Conservation (phyloP, 2,797 vertebrate species). For the Cetoscarus ocellatus region DNA sequence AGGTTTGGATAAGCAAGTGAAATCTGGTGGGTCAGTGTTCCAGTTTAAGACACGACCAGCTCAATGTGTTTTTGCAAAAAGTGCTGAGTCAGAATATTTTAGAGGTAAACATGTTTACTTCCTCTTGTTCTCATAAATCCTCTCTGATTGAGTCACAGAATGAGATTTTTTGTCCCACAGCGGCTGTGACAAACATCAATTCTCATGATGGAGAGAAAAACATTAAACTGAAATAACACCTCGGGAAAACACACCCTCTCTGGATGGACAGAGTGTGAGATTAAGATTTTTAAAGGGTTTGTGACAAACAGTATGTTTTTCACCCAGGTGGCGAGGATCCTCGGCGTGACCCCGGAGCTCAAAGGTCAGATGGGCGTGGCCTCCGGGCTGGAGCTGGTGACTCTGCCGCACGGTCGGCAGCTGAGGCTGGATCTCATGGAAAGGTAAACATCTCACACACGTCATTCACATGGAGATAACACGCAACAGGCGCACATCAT, state of each 20-base stretch:
- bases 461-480: not conserved
- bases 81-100: not conserved
- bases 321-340: slow-evolving; percentile 91
- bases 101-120: slow-evolving; percentile 28
- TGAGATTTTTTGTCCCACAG: slow-evolving; percentile 32
- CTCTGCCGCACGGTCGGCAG: slow-evolving; percentile 92
- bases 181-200: slow-evolving; percentile 9
- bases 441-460: slow-evolving; percentile 83
- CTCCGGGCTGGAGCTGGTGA: slow-evolving; percentile 95
- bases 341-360: slow-evolving; percentile 91
- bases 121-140: not conserved
- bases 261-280: not conserved
- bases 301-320: not conserved
- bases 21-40: too few species aligned
- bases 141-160: slow-evolving; percentile 11
- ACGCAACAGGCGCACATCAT: not conserved
- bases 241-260: not conserved
- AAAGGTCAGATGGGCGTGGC: slow-evolving; percentile 92
- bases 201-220: slow-evolving; percentile 8
- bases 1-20: too few species aligned
- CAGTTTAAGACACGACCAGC: too few species aligned
- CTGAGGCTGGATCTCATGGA: slow-evolving; percentile 96
- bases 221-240: not conserved
- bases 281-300: not conserved
- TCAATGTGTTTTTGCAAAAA: not conserved